Base-by-base conservation (phyloP, 2,113 vertebrate species). In the Podarcis cretensis region DNA sequence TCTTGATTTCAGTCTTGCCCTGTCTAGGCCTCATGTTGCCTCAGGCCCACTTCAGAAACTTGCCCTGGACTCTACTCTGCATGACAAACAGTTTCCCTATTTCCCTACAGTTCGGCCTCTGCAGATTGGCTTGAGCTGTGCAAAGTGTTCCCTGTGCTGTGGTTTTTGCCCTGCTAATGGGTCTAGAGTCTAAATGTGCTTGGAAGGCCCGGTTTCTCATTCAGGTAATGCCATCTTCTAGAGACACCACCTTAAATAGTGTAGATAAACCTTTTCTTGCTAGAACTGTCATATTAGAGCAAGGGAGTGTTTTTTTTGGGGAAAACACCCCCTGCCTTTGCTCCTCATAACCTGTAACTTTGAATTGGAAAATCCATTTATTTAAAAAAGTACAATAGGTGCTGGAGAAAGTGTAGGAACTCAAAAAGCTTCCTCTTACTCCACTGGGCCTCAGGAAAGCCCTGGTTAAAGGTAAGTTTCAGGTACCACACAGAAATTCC, bases 91-190 rank as follows among this genome's bases (percentile, higher is more conserved):
- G 13, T 63, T 63, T 63, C 35, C 30, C 13, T 54, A 12, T 65
- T 63, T 91, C 57, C 48, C 3, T 0, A 1, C 27, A 54, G 2
- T 1, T 0, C 0, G 0, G 68, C 37, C n/a, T 85, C 69, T 78
- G 80, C 65, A 71, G 9, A 30, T 82, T n/a, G 35, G 57, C 65
- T 66, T 43, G n/a, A 87, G 35, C 78, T 48, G 20, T 91, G 40
- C 74, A 76, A 25, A 9, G 3, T 0, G 59, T 83, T 68, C 73
- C 5, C 3, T 16, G n/a, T 37, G 0, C 13, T 83, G 0, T 0
- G 16, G 16, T 68, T 65, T 21, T 27, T 92, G 48, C 40, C n/a
- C 83, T 43, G 23, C 25, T 23, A 73, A 8, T 74, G 73, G 37
- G 16, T 30, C 37, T 0, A 1, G 76, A 16, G 48, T 54, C 48